Percentiles rank a stretch among this genome's conserved stretches.
Conservation (phyloP, 2,797 vertebrate species). For the Dryobates pubescens region DNA sequence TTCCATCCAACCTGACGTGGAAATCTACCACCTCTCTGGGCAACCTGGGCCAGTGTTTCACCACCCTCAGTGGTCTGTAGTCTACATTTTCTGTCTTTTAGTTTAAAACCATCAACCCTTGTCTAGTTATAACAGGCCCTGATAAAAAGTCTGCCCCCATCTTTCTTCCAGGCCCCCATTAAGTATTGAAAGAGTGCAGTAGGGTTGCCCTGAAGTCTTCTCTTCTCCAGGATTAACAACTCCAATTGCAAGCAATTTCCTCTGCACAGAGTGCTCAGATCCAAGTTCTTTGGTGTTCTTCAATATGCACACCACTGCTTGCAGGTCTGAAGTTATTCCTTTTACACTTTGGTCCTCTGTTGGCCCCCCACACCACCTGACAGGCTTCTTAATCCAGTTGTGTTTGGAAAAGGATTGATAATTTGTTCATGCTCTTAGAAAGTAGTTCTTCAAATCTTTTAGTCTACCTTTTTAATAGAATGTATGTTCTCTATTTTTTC, state of each 20-base stretch:
- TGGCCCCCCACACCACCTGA: background rate
- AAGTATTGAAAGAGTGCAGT: no score
- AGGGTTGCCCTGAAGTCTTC: background rate
- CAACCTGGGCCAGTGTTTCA: no score
- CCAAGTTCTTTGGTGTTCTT: background rate
- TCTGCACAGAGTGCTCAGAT: background rate
- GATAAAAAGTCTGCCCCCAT: no score
- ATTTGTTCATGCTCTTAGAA: background rate
- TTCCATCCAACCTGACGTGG: no score
- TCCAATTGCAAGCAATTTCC: background rate
- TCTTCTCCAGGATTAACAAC: background rate
- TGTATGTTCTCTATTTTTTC: conserved; percentile 17
- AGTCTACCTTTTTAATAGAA: conserved; percentile 51
- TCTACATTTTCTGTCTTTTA: no score
- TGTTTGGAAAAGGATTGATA: conserved; percentile 44
- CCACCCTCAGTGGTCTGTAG: no score
- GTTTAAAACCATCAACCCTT: no score
- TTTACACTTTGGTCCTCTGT: background rate
- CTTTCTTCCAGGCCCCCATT: no score
- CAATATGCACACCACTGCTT: accelerated
- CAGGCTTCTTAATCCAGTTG: background rate
- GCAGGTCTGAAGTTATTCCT: background rate
- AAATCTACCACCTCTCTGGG: no score
- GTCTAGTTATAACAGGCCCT: no score
- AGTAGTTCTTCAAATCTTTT: conserved; percentile 50